Evolutionary conservation across 2,888 invertebrate species (phyloP).

Genomic region (Epinotia nisella): DNA sequence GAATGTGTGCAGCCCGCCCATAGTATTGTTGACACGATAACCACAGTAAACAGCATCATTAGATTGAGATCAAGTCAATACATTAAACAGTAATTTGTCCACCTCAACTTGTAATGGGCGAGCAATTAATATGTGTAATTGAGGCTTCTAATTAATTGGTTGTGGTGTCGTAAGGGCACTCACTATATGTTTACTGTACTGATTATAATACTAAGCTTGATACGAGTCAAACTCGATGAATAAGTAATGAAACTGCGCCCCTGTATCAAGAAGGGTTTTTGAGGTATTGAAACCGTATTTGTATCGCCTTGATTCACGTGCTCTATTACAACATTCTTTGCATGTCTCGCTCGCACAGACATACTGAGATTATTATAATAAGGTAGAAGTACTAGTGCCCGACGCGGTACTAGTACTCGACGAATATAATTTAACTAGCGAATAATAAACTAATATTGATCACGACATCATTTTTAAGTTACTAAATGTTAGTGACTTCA

Average conservation of each 20-base stretch:
- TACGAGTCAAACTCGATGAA: slow-evolving; percentile 62
- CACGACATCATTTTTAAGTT: too few species aligned
- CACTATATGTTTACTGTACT: slow-evolving; percentile 19
- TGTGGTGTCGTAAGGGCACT: slow-evolving; percentile 12
- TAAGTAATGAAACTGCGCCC: slow-evolving; percentile 60
- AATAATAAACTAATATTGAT: too few species aligned
- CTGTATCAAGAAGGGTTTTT: background rate
- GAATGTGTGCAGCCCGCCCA: background rate
- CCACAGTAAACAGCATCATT: slow-evolving; percentile 19
- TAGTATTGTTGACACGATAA: slow-evolving; percentile 16
- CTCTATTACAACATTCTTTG: background rate
- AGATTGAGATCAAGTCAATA: slow-evolving; percentile 29
- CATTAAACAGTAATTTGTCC: slow-evolving; percentile 41
- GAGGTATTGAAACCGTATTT: background rate
- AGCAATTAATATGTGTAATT: slow-evolving; percentile 43
- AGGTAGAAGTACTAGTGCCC: too few species aligned
- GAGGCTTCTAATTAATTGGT: slow-evolving; percentile 35
- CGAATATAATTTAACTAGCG: too few species aligned
- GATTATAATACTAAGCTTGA: slow-evolving; percentile 48
- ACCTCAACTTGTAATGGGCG: slow-evolving; percentile 34
- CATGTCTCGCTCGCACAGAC: too few species aligned
- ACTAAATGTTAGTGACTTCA: too few species aligned
- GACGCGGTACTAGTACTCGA: too few species aligned
- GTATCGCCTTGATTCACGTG: background rate
- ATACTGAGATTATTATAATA: too few species aligned